Base-by-base conservation (phyloP, 1,140 invertebrate genomes). In the Nixonia krombeini region DNA sequence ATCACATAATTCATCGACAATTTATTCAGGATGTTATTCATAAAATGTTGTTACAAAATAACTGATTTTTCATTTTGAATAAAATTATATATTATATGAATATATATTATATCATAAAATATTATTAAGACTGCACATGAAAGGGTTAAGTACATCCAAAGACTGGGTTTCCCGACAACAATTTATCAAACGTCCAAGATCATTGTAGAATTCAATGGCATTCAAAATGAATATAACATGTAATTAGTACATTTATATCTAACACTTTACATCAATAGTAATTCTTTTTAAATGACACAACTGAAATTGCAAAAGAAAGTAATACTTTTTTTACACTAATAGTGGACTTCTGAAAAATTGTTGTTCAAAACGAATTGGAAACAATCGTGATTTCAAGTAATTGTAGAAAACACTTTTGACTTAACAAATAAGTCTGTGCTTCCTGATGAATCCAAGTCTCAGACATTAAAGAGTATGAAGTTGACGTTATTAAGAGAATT, bases 271-370 rank as follows among this genome's bases (percentile, higher is more conserved):
- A n/a, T n/a, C n/a, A n/a, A n/a, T n/a, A n/a, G n/a, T n/a, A n/a
- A n/a, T n/a, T n/a, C n/a, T n/a, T n/a, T n/a, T n/a, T n/a, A n/a
- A n/a, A n/a, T n/a, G n/a, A n/a, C n/a, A n/a, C n/a, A n/a, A n/a
- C n/a, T n/a, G n/a, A n/a, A n/a, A n/a, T n/a, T n/a, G n/a, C n/a
- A n/a, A n/a, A n/a, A n/a, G n/a, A n/a, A n/a, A n/a, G n/a, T n/a
- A n/a, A n/a, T n/a, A n/a, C n/a, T n/a, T n/a, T n/a, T n/a, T n/a
- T n/a, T n/a, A n/a, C n/a, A n/a, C n/a, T n/a, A n/a, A n/a, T n/a
- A n/a, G n/a, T 53, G 16, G 26, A 53, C 40, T 25, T 40, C 44
- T 42, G 38, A 17, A 53, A 44, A 53, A 52, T 52, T 35, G n/a
- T n/a, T n/a, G 50, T 31, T 52, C 26, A 25, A 52, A 41, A 13